Evolutionary conservation across 2,113 vertebrate species (phyloP), one percentile per base, ranked within the genome.

Genomic region (Cromileptes altivelis): DNA sequence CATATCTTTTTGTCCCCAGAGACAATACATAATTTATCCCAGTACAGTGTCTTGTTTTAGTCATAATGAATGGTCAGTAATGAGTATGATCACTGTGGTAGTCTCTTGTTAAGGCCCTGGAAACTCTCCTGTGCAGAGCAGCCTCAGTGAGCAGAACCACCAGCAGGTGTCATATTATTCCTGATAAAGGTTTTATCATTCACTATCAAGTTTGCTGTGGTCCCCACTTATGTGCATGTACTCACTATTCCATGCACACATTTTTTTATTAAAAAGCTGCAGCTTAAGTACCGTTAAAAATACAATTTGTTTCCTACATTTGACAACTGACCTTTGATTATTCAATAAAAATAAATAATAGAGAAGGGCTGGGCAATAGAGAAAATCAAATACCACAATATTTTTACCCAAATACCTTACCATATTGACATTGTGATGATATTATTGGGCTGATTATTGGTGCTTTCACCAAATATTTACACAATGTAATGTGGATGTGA

Each of bases 101-200:
- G n/a, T 2, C 15, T 6, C 49, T 42, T 64, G 5, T 53, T 55
- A 30, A 56, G 23, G 23, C 17, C 13, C 25, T 49, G 52, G 37
- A 1, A 49, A 13, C 60, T 52, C 27, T 61, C 25, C 57, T 33
- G 25, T 42, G 62, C 10, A 12, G 19, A 52, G 57, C 42, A 9
- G 10, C 25, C 13, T 25, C 58, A 40, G 27, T 63, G 52, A 61
- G 37, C 19, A 70, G 15, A 63, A 19, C n/a, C 49, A 40, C 55
- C 55, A 64, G 58, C 17, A 80, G 58, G 58, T 62, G 58, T 56
- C 68, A 62, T 42, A 53, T 64, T 56, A 56, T 71, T 53, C 13
- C 23, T 71, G 12, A 27, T 52, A 71, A 30, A 27, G 15, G 55
- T 79, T 58, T 21, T 63, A 15, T 61, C 23, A 30, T 40, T 21